phyloP scores from a whole-genome alignment of 2,113 vertebrate genomes.

The Tretioscincus oriximinensis region DNA sequence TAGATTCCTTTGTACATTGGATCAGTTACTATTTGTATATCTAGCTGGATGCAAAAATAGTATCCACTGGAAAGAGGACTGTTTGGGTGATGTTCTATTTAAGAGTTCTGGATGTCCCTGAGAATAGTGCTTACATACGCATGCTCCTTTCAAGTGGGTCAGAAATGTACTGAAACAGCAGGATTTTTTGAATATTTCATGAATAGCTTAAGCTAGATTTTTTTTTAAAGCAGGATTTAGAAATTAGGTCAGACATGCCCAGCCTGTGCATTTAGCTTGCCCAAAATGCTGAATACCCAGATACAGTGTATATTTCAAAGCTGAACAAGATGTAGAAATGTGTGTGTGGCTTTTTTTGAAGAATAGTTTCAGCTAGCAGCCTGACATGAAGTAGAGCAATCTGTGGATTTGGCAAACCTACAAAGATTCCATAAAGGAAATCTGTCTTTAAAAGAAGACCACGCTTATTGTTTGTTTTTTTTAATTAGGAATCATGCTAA shows the following conservation, averaged over 20 bases:
- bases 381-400: background rate
- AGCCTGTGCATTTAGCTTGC: constrained; percentile 44
- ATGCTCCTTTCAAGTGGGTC: constrained; percentile 52
- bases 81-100: background rate
- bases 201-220: constrained; percentile 60
- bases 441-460: background rate
- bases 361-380: constrained; percentile 25
- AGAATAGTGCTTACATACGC: constrained; percentile 47
- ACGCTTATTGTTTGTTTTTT: constrained; percentile 21
- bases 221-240: constrained; percentile 50
- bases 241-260: constrained; percentile 62
- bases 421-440: background rate
- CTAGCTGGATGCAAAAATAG: background rate
- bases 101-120: constrained; percentile 6
- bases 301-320: constrained; percentile 41
- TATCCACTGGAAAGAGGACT: background rate
- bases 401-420: background rate
- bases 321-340: constrained; percentile 11
- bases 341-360: background rate
- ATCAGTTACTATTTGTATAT: no score
- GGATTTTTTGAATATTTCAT: constrained; percentile 64
- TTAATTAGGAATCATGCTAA: background rate
- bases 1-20: no score
- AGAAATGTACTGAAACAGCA: constrained; percentile 54
- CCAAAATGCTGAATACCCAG: constrained; percentile 39